These are phyloP conservation scores for Ictalurus furcatus DNA, from an alignment of 2,113 vertebrate genomes.

Conservation along the genomic window DNA sequence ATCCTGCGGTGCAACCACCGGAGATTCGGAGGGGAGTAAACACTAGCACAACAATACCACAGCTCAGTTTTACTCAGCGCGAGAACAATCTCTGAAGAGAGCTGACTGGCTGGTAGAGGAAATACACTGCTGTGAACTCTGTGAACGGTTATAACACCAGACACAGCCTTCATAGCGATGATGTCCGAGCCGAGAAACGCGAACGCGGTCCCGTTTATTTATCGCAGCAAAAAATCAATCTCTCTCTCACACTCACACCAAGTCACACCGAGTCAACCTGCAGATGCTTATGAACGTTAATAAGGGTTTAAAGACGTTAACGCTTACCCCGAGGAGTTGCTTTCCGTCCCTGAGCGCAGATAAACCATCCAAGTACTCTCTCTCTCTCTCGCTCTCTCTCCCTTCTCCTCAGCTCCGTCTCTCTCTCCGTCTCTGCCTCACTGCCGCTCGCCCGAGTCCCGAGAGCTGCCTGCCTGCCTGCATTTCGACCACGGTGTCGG, in stretches of 20 bases:
- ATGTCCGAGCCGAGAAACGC: not conserved
- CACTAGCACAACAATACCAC: conserved; percentile 50
- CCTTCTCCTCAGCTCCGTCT: not conserved
- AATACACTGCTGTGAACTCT: not conserved
- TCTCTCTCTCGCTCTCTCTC: not conserved
- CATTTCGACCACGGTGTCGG: conserved; percentile 67
- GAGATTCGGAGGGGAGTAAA: conserved; percentile 29
- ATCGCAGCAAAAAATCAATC: not conserved
- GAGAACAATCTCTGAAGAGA: not conserved
- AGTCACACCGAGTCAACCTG: not conserved
- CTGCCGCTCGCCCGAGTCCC: conserved; percentile 32
- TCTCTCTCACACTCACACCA: too few species aligned
- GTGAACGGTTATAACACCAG: not conserved
- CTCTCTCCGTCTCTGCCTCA: not conserved
- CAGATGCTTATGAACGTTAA: not conserved
- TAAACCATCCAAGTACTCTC: not conserved
- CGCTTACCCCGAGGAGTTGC: not conserved
- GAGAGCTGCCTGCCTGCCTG: conserved; percentile 61
- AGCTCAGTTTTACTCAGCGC: conserved; percentile 65
- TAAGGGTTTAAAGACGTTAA: not conserved
- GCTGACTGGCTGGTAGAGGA: too few species aligned
- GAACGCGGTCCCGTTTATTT: not conserved
- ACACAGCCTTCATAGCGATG: not conserved
- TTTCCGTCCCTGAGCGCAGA: not conserved
- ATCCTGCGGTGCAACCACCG: conserved; percentile 59